Evolutionary conservation across 1,140 invertebrate species (phyloP).

Genomic region (Sesamia nonagrioides): DNA sequence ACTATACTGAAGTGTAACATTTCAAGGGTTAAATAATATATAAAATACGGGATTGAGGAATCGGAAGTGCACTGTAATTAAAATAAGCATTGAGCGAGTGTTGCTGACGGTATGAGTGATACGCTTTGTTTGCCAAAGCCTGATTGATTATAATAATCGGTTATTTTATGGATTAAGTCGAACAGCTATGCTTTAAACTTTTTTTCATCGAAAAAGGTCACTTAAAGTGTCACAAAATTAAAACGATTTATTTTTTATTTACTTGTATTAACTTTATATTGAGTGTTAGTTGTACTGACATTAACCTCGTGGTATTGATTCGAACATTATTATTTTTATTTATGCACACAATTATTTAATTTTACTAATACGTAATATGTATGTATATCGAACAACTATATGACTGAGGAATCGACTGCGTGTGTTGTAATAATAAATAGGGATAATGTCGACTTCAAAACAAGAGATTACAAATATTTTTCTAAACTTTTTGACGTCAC

Average conservation of each 20-base stretch:
- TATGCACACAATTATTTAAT: slow-evolving; percentile 31
- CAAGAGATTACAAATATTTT: slow-evolving; percentile 80
- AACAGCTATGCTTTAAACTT: slow-evolving; percentile 57
- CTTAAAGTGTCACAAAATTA: slow-evolving; percentile 80
- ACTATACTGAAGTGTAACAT: slow-evolving; percentile 26
- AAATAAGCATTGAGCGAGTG: slow-evolving; percentile 43
- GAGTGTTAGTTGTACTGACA: background rate
- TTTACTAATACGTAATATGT: slow-evolving; percentile 66
- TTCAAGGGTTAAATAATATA: slow-evolving; percentile 34
- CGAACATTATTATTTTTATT: slow-evolving; percentile 36
- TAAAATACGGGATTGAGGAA: slow-evolving; percentile 30
- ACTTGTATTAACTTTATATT: slow-evolving; percentile 1
- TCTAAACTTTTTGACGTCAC: slow-evolving; percentile 85
- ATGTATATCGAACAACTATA: slow-evolving; percentile 67
- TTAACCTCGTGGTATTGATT: slow-evolving; percentile 1
- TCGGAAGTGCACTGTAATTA: slow-evolving; percentile 45
- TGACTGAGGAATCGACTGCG: slow-evolving; percentile 83
- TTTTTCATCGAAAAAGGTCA: slow-evolving; percentile 76
- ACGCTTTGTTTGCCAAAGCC: slow-evolving; percentile 67
- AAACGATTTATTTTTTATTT: slow-evolving; percentile 44
- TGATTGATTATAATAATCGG: slow-evolving; percentile 60
- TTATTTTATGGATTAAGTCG: slow-evolving; percentile 55
- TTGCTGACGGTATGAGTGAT: slow-evolving; percentile 56
- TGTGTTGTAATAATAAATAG: slow-evolving; percentile 74
- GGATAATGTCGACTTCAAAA: slow-evolving; percentile 79